These are phyloP conservation scores for Psilopsiagon aymara DNA, from an alignment of 2,113 vertebrate genomes.

Conservation along the genomic window DNA sequence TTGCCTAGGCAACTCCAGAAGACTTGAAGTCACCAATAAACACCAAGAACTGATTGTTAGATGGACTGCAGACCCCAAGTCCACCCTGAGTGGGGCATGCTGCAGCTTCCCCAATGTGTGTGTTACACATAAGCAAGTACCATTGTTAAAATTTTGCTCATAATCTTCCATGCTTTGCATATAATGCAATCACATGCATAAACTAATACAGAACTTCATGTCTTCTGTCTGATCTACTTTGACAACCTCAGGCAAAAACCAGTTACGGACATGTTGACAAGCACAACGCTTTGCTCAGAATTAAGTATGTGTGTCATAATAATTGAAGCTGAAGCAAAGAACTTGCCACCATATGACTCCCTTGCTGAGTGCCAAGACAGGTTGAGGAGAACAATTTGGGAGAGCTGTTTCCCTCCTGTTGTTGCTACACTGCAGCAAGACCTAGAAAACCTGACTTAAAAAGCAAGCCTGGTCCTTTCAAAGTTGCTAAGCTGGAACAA, in stretches of 20 bases:
- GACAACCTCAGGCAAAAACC: neutral
- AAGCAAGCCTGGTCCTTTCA: neutral
- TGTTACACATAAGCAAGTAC: neutral
- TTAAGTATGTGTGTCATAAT: neutral
- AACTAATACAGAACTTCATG: neutral
- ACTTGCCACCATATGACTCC: neutral
- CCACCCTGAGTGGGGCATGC: neutral
- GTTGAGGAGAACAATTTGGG: neutral
- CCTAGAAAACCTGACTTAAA: neutral
- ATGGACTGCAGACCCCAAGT: neutral
- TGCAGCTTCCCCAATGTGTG: neutral
- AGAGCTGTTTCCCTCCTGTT: neutral
- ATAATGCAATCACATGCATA: rapidly evolving
- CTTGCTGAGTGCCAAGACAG: neutral
- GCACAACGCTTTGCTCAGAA: neutral
- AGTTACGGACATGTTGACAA: neutral
- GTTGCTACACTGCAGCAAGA: neutral
- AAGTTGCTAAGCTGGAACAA: neutral
- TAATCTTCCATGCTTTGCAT: neutral
- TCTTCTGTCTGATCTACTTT: neutral
- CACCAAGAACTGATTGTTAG: neutral
- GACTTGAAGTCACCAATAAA: neutral
- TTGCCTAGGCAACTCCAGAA: neutral
- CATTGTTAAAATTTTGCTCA: neutral
- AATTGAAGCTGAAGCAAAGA: neutral